Percentiles rank a stretch among this genome's conserved stretches.
These are phyloP conservation scores for Cepphus grylle DNA, from an alignment of 2,113 vertebrate genomes.

Conservation along the genomic window DNA sequence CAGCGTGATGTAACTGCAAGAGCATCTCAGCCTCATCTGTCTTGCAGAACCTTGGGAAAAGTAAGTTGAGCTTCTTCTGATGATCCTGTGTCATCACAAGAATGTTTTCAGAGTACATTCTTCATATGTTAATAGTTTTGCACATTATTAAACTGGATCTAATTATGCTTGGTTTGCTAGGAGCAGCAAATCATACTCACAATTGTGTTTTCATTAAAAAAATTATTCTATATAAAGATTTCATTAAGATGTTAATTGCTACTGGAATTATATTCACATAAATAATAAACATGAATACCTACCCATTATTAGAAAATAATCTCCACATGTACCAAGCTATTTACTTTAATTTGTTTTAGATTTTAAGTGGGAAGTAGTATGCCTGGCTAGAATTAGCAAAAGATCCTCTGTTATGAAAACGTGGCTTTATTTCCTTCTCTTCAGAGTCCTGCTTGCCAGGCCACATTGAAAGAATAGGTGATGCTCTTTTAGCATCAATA, in stretches of 20 bases:
- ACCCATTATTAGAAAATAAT: conserved; percentile 39
- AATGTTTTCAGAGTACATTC: conserved; percentile 40
- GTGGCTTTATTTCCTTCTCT: not conserved
- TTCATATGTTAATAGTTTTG: conserved; percentile 59
- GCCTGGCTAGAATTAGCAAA: not conserved
- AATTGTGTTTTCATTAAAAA: conserved; percentile 46
- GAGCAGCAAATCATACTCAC: conserved; percentile 48
- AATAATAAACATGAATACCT: conserved; percentile 52
- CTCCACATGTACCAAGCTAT: conserved; percentile 1
- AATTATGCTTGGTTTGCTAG: conserved; percentile 62
- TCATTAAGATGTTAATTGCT: conserved; percentile 63
- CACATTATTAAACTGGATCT: conserved; percentile 22
- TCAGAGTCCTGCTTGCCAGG: not conserved
- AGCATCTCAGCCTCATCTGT: not conserved
- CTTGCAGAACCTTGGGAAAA: not conserved
- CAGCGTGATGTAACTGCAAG: not conserved
- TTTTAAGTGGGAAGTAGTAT: not conserved
- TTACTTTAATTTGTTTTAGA: conserved; percentile 29
- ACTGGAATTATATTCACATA: conserved; percentile 39
- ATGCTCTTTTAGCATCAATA: not conserved
- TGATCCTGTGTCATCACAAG: not conserved
- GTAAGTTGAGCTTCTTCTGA: conserved; percentile 39
- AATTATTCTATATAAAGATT: conserved; percentile 30
- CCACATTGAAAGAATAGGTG: not conserved
- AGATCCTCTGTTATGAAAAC: not conserved